Evolutionary conservation across 2,113 vertebrate genomes (phyloP).

Genomic region (Daubentonia madagascariensis): DNA sequence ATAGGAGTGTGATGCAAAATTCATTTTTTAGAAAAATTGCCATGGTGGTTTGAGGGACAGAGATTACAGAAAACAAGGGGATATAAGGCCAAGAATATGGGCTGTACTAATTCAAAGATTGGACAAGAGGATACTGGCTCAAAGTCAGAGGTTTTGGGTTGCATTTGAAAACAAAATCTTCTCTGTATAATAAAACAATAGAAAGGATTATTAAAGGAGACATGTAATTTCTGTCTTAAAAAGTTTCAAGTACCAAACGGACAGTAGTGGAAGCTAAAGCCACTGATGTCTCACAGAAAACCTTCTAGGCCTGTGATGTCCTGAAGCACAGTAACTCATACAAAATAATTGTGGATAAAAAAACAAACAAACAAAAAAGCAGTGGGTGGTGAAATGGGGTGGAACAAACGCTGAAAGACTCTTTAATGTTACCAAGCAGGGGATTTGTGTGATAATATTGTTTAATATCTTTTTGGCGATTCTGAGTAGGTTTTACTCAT

Average conservation of each 20-base stretch:
- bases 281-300: not conserved
- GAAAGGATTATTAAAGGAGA: not conserved
- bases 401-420: not conserved
- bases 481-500: constrained; percentile 8
- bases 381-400: not conserved
- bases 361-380: not conserved
- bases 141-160: not conserved
- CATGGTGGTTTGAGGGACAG: not conserved
- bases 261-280: not conserved
- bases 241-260: not conserved
- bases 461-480: not conserved
- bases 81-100: not conserved
- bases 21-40: not conserved
- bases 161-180: not conserved
- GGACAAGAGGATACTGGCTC: not conserved
- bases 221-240: not conserved
- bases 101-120: not conserved
- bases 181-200: not conserved
- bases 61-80: not conserved
- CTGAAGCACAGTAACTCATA: not conserved
- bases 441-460: not conserved
- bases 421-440: not conserved
- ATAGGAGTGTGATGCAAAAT: not conserved
- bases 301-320: not conserved
- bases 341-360: constrained; percentile 10